phyloP scores from a whole-genome alignment of 2,797 vertebrate species.

The Nannoperca australis region DNA sequence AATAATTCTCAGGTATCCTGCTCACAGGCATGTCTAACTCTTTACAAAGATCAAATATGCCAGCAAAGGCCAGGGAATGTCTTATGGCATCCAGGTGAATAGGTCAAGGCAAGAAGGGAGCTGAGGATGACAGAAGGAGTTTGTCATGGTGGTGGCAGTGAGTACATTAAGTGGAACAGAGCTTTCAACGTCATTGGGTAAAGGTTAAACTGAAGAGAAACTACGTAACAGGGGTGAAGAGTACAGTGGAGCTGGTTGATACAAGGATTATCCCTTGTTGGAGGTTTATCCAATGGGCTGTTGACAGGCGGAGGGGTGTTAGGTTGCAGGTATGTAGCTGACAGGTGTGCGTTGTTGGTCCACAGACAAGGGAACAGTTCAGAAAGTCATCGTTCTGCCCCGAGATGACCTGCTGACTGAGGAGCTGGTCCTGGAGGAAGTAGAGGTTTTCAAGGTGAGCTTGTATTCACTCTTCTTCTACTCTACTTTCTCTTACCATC shows the following conservation, averaged over 20 bases:
- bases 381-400: slow-evolving; percentile 98
- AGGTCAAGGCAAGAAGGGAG: slow-evolving; percentile 36
- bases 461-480: neutral
- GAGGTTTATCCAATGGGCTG: slow-evolving; percentile 34
- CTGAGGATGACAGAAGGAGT: slow-evolving; percentile 41
- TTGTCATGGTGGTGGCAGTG: slow-evolving; percentile 41
- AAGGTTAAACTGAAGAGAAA: slow-evolving; percentile 46
- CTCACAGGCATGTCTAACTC: slow-evolving; percentile 56
- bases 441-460: slow-evolving; percentile 96
- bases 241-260: slow-evolving; percentile 56
- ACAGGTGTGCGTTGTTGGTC: slow-evolving; percentile 61
- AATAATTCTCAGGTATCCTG: slow-evolving; percentile 76
- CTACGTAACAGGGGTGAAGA: slow-evolving; percentile 31
- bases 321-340: slow-evolving; percentile 54
- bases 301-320: slow-evolving; percentile 42
- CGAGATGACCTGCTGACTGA: slow-evolving; percentile 96
- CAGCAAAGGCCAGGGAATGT: slow-evolving; percentile 41
- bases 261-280: slow-evolving; percentile 63
- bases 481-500: neutral
- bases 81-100: slow-evolving; percentile 40
- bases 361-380: slow-evolving; percentile 95
- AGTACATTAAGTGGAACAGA: slow-evolving; percentile 36
- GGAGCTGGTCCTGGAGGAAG: slow-evolving; percentile 97
- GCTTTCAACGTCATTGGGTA: slow-evolving; percentile 26
- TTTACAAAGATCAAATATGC: slow-evolving; percentile 63